Conservation (phyloP, 2,888 invertebrate species). For the Acanthosepion pharaonis region DNA sequence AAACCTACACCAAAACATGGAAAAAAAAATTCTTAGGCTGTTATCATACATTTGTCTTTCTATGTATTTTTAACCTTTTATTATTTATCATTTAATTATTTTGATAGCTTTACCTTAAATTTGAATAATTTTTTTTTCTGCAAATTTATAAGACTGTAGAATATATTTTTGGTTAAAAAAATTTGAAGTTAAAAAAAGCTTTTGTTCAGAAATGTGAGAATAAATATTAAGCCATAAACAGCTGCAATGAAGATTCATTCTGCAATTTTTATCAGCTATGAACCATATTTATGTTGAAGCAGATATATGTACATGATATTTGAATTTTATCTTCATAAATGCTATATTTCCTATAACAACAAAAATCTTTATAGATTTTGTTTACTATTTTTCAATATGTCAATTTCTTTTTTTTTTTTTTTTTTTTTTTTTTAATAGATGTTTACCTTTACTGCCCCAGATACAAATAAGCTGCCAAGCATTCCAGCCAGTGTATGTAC, state of each 20-base stretch:
- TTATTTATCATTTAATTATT: neutral
- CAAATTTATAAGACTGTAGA: neutral
- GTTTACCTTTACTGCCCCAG: conserved; percentile 86
- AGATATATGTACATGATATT: neutral
- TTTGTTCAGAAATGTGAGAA: neutral
- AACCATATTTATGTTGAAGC: neutral
- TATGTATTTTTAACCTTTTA: no score
- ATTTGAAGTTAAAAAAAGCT: neutral
- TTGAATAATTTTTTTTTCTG: neutral
- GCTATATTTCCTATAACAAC: neutral
- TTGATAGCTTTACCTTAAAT: neutral
- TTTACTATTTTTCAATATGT: neutral
- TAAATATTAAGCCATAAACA: neutral
- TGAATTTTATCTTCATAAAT: neutral
- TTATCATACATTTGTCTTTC: no score
- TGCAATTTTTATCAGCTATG: neutral
- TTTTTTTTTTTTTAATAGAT: conserved; percentile 79
- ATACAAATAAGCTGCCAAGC: conserved; percentile 88
- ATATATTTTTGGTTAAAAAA: neutral
- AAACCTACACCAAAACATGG: no score
- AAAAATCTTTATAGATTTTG: neutral
- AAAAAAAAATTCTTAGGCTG: no score
- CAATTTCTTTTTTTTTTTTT: conserved; percentile 58
- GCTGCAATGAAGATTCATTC: no score
- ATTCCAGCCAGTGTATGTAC: conserved; percentile 89